A percentile compares a stretch with the other conserved stretches of the same genome.
Conservation (phyloP, 2,113 vertebrate genomes). For the Neotoma lepida region DNA sequence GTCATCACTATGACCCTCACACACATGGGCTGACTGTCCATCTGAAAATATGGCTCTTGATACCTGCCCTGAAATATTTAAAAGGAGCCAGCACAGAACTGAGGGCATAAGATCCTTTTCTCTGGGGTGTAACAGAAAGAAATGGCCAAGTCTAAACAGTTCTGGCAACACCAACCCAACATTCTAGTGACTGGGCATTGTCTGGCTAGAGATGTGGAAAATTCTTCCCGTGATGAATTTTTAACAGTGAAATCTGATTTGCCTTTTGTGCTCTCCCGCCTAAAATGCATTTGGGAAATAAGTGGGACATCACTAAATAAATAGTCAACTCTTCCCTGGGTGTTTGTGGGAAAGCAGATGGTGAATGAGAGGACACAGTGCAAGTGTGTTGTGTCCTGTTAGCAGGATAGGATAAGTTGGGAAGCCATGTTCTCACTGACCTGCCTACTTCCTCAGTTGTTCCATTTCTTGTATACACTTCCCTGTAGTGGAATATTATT, state of each 20-base stretch:
- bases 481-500: neutral
- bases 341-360: slow-evolving; percentile 67
- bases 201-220: slow-evolving; percentile 63
- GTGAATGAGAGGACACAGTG: slow-evolving; percentile 27
- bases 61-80: slow-evolving; percentile 63
- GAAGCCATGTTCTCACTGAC: neutral
- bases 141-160: neutral
- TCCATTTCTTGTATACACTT: neutral
- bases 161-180: neutral
- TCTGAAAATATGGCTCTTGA: slow-evolving; percentile 38
- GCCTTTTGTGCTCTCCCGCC: slow-evolving; percentile 1
- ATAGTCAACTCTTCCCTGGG: slow-evolving; percentile 29
- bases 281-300: slow-evolving; percentile 74
- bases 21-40: neutral
- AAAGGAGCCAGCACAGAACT: slow-evolving; percentile 16
- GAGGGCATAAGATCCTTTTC: neutral
- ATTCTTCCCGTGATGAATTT: slow-evolving; percentile 70
- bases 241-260: slow-evolving; percentile 78
- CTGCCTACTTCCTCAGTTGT: neutral
- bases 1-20: neutral
- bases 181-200: neutral
- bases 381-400: neutral
- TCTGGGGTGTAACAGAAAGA: neutral
- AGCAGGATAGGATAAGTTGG: neutral
- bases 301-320: slow-evolving; percentile 73